phyloP scores from a whole-genome alignment of 2,113 vertebrate genomes.

The Campylorhamphus procurvoides region DNA sequence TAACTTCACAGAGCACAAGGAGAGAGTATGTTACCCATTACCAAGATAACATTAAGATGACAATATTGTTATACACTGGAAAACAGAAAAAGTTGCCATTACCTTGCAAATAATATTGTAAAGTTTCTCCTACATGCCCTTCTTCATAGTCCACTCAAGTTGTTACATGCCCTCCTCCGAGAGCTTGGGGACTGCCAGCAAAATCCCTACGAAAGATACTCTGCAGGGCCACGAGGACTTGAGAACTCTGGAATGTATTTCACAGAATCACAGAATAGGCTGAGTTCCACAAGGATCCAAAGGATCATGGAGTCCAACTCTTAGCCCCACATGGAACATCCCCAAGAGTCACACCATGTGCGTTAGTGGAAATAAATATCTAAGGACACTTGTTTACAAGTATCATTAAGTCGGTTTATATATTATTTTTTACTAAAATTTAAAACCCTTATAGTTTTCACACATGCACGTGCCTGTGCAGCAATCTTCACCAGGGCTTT shows the following conservation, averaged over 20 bases:
- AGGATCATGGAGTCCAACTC: neutral
- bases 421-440: neutral
- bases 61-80: neutral
- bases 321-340: neutral
- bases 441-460: neutral
- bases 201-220: neutral
- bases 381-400: neutral
- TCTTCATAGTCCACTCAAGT: neutral
- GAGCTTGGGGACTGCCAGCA: neutral
- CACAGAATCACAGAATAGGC: neutral
- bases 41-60: neutral
- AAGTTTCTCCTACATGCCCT: neutral
- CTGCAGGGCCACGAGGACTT: neutral
- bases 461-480: fast-evolving
- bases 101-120: neutral
- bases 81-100: neutral
- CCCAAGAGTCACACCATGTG: neutral
- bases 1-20: neutral
- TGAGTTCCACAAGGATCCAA: neutral
- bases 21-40: neutral
- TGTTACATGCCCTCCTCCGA: neutral
- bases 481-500: neutral
- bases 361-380: neutral
- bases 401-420: neutral
- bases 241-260: neutral